phyloP scores from a whole-genome alignment of 1,140 invertebrate genomes.

The Achroia grisella region DNA sequence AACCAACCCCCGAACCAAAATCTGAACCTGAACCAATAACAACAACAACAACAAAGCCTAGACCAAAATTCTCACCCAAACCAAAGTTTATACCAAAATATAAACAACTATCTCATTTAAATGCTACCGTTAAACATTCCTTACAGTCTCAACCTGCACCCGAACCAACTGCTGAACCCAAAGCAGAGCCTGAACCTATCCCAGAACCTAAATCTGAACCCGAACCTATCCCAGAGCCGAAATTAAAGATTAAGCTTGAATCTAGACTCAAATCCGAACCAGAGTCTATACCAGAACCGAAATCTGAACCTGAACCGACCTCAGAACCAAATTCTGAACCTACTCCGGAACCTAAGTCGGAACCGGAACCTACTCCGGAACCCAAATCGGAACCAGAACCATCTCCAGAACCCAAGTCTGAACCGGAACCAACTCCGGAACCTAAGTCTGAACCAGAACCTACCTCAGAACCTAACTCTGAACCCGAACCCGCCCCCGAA shows the following conservation, averaged over 20 bases:
- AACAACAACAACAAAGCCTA: conserved; percentile 44
- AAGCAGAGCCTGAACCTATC: conserved; percentile 44
- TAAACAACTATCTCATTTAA: conserved; percentile 29
- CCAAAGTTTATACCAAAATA: conserved; percentile 67
- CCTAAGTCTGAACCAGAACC: conserved; percentile 58
- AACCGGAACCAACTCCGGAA: conserved; percentile 56
- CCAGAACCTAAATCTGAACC: conserved; percentile 57
- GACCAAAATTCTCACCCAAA: conserved; percentile 56
- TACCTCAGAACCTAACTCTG: conserved; percentile 42
- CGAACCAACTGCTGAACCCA: conserved; percentile 64
- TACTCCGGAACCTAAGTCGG: conserved; percentile 68
- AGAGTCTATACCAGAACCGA: conserved; percentile 58
- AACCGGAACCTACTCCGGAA: conserved; percentile 63
- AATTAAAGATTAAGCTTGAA: no score
- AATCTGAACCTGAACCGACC: conserved; percentile 54
- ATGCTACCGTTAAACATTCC: conserved; percentile 30
- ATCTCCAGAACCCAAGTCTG: conserved; percentile 53
- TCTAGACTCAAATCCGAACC: conserved; percentile 61
- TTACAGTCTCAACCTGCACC: conserved; percentile 56
- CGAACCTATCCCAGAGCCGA: conserved; percentile 50
- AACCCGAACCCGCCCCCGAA: conserved; percentile 63
- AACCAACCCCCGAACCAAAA: conserved; percentile 47
- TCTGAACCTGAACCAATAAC: conserved; percentile 55
- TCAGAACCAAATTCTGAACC: conserved; percentile 64
- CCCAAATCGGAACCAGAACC: conserved; percentile 66